phyloP scores from a whole-genome alignment of 2,888 invertebrate genomes.

The Ormyrus labotus region DNA sequence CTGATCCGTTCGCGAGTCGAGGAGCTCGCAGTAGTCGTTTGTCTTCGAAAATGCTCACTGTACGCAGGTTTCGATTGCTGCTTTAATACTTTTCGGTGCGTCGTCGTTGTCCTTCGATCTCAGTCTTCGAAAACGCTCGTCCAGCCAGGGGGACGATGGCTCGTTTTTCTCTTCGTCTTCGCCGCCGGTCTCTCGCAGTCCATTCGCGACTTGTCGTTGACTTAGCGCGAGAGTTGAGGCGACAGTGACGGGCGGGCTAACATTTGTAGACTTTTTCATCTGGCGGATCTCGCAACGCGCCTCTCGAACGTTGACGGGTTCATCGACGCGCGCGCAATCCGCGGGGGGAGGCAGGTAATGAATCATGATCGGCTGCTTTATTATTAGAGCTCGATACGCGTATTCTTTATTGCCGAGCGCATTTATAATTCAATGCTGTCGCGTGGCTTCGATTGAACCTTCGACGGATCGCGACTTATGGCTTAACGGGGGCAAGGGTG shows the following conservation, averaged over 20 bases:
- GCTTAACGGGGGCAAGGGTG: slow-evolving; percentile 40
- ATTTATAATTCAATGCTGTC: slow-evolving; percentile 44
- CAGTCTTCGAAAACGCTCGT: neutral
- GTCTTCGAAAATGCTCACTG: neutral
- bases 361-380: slow-evolving; percentile 29
- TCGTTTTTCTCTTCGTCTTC: neutral
- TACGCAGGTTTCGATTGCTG: neutral
- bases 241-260: neutral
- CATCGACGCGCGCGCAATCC: slow-evolving; percentile 3
- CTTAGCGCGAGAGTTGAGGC: neutral
- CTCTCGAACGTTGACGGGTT: slow-evolving; percentile 28
- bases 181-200: slow-evolving; percentile 9
- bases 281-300: slow-evolving; percentile 30
- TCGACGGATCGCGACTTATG: slow-evolving; percentile 10
- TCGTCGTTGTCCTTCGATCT: neutral
- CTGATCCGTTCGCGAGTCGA: too few species aligned
- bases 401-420: slow-evolving; percentile 1
- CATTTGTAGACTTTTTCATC: slow-evolving; percentile 52
- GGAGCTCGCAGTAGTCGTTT: neutral
- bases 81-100: slow-evolving; percentile 16
- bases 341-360: neutral
- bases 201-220: slow-evolving; percentile 39
- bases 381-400: slow-evolving; percentile 33
- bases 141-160: neutral
- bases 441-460: slow-evolving; percentile 5